phyloP scores from a whole-genome alignment of 2,113 vertebrate species.

The Gallinago undulata region DNA sequence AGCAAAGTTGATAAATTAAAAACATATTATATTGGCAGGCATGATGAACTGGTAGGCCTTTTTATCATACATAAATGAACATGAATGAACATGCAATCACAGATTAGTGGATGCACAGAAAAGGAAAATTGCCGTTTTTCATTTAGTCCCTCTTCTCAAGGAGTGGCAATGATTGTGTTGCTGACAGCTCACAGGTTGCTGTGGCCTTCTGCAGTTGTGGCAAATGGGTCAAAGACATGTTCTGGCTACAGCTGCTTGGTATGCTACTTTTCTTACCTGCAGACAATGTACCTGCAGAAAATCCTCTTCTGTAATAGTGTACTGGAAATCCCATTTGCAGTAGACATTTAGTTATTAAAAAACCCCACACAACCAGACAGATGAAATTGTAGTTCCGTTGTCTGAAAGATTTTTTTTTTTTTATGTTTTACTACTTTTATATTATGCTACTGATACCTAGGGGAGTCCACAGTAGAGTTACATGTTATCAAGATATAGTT shows the following conservation, averaged over 20 bases:
- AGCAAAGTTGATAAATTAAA: not conserved
- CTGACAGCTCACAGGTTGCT: not conserved
- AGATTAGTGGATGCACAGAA: not conserved
- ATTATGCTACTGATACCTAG: not conserved
- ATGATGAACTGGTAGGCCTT: not conserved
- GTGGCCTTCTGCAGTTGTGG: not conserved
- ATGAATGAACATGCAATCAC: not conserved
- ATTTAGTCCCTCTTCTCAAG: not conserved
- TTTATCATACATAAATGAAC: not conserved
- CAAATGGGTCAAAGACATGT: not conserved
- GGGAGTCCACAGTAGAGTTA: not conserved
- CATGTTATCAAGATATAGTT: not conserved
- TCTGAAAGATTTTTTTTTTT: not conserved
- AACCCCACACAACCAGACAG: fast-evolving
- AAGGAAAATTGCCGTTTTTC: not conserved
- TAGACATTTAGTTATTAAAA: not conserved
- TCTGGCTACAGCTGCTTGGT: not conserved
- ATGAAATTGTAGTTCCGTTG: not conserved
- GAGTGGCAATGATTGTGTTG: not conserved
- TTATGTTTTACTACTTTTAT: not conserved
- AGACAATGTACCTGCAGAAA: not conserved
- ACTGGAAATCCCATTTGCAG: not conserved
- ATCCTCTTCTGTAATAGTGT: not conserved
- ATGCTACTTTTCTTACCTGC: not conserved
- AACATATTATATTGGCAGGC: not conserved